These are phyloP conservation scores for Dynastes maya DNA, from an alignment of 2,888 invertebrate genomes.

Conservation along the genomic window DNA sequence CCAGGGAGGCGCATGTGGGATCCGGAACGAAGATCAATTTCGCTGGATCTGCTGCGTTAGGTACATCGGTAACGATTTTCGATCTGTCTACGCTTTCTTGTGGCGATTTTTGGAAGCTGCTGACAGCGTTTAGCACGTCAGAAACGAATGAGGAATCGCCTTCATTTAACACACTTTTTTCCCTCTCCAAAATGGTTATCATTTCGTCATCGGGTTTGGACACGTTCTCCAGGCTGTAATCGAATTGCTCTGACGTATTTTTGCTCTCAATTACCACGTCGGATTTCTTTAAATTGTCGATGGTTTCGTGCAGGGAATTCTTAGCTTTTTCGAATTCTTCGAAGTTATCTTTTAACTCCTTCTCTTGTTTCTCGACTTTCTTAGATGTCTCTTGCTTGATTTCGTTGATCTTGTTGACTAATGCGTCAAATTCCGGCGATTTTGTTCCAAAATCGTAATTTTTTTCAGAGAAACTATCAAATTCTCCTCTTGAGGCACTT, in stretches of 20 bases:
- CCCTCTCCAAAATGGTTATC: constrained; percentile 21
- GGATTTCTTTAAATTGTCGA: constrained; percentile 11
- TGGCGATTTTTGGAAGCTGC: constrained; percentile 28
- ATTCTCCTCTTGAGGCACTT: constrained; percentile 60
- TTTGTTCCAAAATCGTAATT: constrained; percentile 60
- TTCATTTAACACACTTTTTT: not conserved
- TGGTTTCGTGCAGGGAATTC: constrained; percentile 16
- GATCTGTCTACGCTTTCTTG: not conserved
- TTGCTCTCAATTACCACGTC: not conserved
- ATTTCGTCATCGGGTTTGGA: constrained; percentile 46
- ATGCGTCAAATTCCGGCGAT: constrained; percentile 65
- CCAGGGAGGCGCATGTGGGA: constrained; percentile 59
- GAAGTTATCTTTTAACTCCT: constrained; percentile 38
- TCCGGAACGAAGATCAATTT: constrained; percentile 22
- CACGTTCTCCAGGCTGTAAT: not conserved
- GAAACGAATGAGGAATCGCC: constrained; percentile 47
- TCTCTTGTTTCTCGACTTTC: constrained; percentile 55
- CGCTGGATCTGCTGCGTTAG: not conserved
- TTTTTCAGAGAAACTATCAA: constrained; percentile 37
- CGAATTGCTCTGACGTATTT: constrained; percentile 10
- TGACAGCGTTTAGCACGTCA: constrained; percentile 43
- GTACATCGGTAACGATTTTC: not conserved
- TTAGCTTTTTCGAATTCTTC: constrained; percentile 27
- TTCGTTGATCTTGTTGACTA: constrained; percentile 67
- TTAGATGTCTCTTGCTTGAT: constrained; percentile 62